Evolutionary conservation across 2,113 vertebrate species (phyloP).

Genomic region (Mesocricetus auratus): DNA sequence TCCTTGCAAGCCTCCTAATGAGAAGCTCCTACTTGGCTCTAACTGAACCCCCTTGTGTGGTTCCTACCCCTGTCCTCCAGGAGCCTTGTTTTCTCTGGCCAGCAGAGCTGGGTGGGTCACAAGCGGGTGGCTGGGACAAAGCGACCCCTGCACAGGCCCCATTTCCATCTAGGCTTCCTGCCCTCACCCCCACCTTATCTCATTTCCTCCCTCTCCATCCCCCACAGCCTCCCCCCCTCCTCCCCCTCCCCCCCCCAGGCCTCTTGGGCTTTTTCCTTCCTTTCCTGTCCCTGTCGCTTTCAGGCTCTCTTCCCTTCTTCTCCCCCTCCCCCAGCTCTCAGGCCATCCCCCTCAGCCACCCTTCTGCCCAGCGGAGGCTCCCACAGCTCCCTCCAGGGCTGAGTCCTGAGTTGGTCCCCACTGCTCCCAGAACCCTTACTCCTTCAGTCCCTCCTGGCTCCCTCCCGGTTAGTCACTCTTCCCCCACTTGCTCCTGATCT

Average conservation of each 20-base stretch:
- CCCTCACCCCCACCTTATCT: accelerated
- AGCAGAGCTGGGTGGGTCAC: neutral
- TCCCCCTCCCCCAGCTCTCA: no score
- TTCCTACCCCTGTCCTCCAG: neutral
- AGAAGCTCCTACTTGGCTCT: neutral
- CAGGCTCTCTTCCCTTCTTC: neutral
- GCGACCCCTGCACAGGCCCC: no score
- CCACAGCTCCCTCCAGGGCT: neutral
- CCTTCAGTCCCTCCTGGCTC: neutral
- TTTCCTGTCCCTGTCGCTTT: neutral
- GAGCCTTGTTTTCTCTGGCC: neutral
- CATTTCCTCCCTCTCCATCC: neutral
- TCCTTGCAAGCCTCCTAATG: neutral
- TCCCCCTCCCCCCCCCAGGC: no score
- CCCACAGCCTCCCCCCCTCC: no score
- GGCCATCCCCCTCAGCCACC: neutral
- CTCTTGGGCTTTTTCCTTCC: neutral
- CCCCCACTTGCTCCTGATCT: neutral
- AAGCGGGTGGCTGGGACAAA: neutral
- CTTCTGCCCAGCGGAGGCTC: neutral
- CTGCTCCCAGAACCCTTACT: neutral
- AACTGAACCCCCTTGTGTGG: accelerated
- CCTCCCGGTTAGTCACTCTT: neutral
- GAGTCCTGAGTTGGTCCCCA: neutral
- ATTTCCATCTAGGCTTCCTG: neutral